Evolutionary conservation across 2,888 invertebrate species (phyloP).

Genomic region (Melanostoma scalare): DNA sequence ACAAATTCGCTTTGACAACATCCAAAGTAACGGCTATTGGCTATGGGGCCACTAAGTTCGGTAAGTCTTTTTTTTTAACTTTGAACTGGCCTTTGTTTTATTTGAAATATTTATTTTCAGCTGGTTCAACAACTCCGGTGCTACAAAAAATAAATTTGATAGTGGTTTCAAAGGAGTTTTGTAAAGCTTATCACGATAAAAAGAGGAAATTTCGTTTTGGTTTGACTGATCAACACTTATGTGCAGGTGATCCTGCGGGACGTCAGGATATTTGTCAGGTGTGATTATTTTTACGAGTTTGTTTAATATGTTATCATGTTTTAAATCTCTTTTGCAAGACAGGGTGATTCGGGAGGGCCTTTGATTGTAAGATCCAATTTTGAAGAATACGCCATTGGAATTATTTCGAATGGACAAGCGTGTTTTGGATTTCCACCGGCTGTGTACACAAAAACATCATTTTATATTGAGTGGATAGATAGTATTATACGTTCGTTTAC

Average conservation of each 20-base stretch:
- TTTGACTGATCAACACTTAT: constrained; percentile 37
- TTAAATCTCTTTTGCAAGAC: not conserved
- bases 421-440: constrained; percentile 61
- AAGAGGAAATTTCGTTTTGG: constrained; percentile 54
- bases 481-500: constrained; percentile 1
- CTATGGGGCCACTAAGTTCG: constrained; percentile 58
- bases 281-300: not conserved
- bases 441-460: constrained; percentile 49
- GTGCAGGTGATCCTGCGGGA: constrained; percentile 58
- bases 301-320: not conserved
- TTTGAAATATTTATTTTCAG: constrained; percentile 18
- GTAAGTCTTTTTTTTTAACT: constrained; percentile 17
- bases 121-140: constrained; percentile 39
- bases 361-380: constrained; percentile 22
- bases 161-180: constrained; percentile 15
- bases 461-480: constrained; percentile 43
- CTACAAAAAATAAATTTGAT: constrained; percentile 53
- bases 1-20: constrained; percentile 27
- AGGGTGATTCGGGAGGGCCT: constrained; percentile 67
- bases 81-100: constrained; percentile 22
- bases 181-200: constrained; percentile 33
- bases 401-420: constrained; percentile 58
- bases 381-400: constrained; percentile 50
- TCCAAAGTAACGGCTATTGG: constrained; percentile 48
- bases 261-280: constrained; percentile 61